These are phyloP conservation scores for Oreochromis spilurus DNA, from an alignment of 2,113 vertebrate genomes.

Conservation along the genomic window DNA sequence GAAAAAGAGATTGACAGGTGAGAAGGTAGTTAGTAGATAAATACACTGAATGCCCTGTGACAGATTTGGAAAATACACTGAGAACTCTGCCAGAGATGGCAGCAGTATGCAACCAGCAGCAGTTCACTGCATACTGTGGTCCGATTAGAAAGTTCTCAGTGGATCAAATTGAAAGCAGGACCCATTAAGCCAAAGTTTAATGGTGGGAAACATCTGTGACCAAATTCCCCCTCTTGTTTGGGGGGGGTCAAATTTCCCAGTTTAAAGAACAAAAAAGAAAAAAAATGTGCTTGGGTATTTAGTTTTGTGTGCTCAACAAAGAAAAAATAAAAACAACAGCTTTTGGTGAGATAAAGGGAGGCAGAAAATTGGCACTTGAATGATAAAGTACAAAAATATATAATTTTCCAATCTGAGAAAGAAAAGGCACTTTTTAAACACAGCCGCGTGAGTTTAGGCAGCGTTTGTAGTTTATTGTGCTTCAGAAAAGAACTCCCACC, in stretches of 20 bases:
- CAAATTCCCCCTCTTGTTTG: background rate
- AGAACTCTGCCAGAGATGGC: conserved; percentile 1
- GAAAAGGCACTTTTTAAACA: conserved; percentile 53
- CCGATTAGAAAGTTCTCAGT: conserved; percentile 36
- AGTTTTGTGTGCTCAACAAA: conserved; percentile 3
- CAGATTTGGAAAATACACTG: conserved; percentile 31
- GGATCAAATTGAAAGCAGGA: background rate
- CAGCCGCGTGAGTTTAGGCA: conserved; percentile 21
- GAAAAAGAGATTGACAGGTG: conserved; percentile 30
- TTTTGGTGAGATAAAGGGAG: conserved; percentile 16
- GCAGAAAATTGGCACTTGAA: conserved; percentile 50
- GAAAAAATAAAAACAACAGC: conserved; percentile 6
- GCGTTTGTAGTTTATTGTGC: conserved; percentile 28
- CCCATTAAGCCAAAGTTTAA: conserved; percentile 21
- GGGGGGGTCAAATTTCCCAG: background rate
- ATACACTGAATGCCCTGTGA: conserved; percentile 45
- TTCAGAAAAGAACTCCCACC: background rate
- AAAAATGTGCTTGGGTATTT: conserved; percentile 19
- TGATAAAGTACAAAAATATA: conserved; percentile 53
- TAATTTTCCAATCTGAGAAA: conserved; percentile 23
- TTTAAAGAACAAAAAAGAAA: background rate
- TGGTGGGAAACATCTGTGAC: background rate
- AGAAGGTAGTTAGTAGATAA: conserved; percentile 58
- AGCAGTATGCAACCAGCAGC: conserved; percentile 10
- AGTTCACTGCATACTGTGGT: conserved; percentile 20